phyloP scores from a whole-genome alignment of 2,113 vertebrate genomes.

The Nothocercus nigrocapillus region DNA sequence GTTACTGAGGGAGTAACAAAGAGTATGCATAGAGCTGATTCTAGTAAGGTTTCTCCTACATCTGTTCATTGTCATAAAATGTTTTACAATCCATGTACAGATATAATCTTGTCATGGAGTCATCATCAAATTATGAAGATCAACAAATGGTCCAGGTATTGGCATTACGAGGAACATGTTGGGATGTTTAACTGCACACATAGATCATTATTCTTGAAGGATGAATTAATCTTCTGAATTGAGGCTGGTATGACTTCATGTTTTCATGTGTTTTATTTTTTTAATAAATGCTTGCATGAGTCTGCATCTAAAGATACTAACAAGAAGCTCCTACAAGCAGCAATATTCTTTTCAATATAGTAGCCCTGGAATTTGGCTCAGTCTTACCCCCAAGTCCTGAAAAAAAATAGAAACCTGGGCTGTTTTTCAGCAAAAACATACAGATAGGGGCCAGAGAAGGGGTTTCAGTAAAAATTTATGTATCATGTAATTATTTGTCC shows the following conservation, averaged over 20 bases:
- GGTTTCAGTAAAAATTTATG: not conserved
- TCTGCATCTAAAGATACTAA: not conserved
- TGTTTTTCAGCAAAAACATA: not conserved
- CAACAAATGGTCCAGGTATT: not conserved
- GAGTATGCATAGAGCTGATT: not conserved
- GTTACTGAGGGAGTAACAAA: not conserved
- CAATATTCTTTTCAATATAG: not conserved
- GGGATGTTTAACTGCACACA: not conserved
- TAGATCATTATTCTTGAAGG: not conserved
- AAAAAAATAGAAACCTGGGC: not conserved
- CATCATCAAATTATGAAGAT: not conserved
- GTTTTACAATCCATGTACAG: not conserved
- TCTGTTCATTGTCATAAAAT: accelerated
- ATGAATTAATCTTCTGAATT: not conserved
- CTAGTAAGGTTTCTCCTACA: not conserved
- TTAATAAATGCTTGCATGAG: not conserved
- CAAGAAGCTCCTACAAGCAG: not conserved
- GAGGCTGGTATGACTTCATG: not conserved
- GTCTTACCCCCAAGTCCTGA: not conserved
- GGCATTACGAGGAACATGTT: not conserved
- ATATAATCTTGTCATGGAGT: not conserved
- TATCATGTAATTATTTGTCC: not conserved
- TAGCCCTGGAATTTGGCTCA: not conserved
- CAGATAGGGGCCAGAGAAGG: not conserved
- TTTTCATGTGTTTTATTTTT: not conserved